Conservation (phyloP, 2,113 vertebrate species). For the Chaetops frenatus region DNA sequence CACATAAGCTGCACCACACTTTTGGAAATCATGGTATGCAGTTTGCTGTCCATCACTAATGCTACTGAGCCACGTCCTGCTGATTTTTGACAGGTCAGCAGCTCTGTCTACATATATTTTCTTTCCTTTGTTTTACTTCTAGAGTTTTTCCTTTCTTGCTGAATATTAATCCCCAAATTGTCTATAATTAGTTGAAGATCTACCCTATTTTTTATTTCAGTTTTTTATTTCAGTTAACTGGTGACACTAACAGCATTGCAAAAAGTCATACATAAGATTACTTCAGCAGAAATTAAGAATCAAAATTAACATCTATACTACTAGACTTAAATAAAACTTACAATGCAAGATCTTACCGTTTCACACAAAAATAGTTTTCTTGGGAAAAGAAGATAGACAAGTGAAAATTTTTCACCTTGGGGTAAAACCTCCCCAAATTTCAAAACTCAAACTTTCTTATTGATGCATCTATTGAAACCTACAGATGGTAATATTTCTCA, state of each 20-base stretch:
- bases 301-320: neutral
- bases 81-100: neutral
- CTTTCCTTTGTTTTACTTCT: neutral
- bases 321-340: neutral
- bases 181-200: neutral
- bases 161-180: neutral
- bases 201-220: neutral
- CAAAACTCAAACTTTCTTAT: neutral
- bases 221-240: neutral
- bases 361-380: neutral
- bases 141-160: neutral
- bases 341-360: neutral
- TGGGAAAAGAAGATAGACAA: neutral
- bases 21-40: neutral
- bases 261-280: neutral
- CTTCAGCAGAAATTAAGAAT: neutral
- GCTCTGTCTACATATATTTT: neutral
- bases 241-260: neutral
- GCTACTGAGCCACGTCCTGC: neutral
- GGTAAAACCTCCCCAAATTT: neutral
- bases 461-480: neutral
- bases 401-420: neutral
- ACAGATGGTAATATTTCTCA: neutral
- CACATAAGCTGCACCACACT: neutral
- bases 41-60: neutral